phyloP scores from a whole-genome alignment of 2,888 invertebrate genomes.

The Pegoplata infirma region DNA sequence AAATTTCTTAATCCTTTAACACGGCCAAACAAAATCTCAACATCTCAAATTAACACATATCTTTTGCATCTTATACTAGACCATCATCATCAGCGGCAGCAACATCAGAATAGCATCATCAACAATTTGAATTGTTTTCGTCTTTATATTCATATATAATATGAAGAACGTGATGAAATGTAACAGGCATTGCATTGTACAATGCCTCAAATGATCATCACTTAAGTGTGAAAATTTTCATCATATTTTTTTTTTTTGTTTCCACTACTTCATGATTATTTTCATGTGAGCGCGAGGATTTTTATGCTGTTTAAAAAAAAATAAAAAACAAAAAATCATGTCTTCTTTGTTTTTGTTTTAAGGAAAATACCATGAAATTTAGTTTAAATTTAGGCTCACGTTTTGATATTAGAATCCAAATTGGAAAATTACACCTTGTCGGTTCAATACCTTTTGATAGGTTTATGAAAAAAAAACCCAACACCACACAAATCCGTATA shows the following conservation, averaged over 20 bases:
- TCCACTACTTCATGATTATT: conserved; percentile 4
- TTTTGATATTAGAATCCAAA: conserved; percentile 60
- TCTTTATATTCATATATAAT: conserved; percentile 8
- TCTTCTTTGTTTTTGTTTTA: conserved; percentile 29
- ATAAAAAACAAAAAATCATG: too few relatives aligned
- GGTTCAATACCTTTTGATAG: conserved; percentile 56
- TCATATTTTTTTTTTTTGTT: conserved; percentile 29
- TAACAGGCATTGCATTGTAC: conserved; percentile 30
- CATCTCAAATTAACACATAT: conserved; percentile 21
- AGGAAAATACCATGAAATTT: conserved; percentile 56
- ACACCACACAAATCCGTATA: too few relatives aligned
- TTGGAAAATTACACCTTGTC: conserved; percentile 62
- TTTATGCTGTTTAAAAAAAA: background rate
- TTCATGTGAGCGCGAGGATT: background rate
- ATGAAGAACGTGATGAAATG: conserved; percentile 51
- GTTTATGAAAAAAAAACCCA: conserved; percentile 47
- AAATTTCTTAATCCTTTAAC: conserved; percentile 22
- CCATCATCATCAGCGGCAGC: conserved; percentile 4
- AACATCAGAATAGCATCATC: too few relatives aligned
- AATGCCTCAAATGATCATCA: conserved; percentile 46
- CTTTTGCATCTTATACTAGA: conserved; percentile 23
- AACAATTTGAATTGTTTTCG: conserved; percentile 6
- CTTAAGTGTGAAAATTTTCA: conserved; percentile 62
- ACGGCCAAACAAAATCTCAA: background rate
- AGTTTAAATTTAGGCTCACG: conserved; percentile 57